Conservation (phyloP, 1,140 invertebrate genomes). For the Cyclina sinensis region DNA sequence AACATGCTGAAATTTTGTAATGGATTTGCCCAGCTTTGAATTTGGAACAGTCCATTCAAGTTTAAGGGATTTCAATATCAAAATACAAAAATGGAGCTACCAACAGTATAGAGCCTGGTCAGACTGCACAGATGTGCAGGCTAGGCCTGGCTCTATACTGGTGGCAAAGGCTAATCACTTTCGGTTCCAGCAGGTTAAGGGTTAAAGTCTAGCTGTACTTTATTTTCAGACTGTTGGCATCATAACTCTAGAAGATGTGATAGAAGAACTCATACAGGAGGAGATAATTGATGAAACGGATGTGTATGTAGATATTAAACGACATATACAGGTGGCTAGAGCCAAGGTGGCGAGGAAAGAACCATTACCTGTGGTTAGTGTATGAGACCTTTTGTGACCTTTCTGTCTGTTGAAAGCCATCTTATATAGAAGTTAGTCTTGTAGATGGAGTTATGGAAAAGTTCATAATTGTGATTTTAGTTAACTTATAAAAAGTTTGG, state of each 20-base stretch:
- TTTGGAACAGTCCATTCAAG: too few relatives aligned
- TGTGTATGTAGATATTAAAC: slow-evolving; percentile 80
- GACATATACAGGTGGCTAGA: slow-evolving; percentile 79
- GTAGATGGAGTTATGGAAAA: neutral
- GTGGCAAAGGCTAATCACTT: too few relatives aligned
- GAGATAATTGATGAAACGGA: slow-evolving; percentile 85
- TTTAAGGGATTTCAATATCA: too few relatives aligned
- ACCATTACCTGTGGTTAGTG: neutral
- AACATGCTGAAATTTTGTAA: too few relatives aligned
- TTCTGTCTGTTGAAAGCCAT: neutral
- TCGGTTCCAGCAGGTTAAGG: too few relatives aligned
- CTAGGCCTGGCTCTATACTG: too few relatives aligned
- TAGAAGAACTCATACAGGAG: slow-evolving; percentile 85
- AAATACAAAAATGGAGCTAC: too few relatives aligned
- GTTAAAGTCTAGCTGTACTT: too few relatives aligned
- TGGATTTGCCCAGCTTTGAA: too few relatives aligned
- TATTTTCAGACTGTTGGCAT: slow-evolving; percentile 80
- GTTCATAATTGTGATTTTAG: neutral
- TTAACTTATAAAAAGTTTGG: neutral
- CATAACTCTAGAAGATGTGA: slow-evolving; percentile 85
- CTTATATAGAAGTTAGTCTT: neutral
- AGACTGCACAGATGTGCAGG: too few relatives aligned
- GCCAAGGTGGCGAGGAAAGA: slow-evolving; percentile 70
- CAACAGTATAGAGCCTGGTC: too few relatives aligned
- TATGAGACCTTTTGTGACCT: neutral